Evolutionary conservation across 2,113 vertebrate species (phyloP).

Genomic region (Stigmatopora argus): DNA sequence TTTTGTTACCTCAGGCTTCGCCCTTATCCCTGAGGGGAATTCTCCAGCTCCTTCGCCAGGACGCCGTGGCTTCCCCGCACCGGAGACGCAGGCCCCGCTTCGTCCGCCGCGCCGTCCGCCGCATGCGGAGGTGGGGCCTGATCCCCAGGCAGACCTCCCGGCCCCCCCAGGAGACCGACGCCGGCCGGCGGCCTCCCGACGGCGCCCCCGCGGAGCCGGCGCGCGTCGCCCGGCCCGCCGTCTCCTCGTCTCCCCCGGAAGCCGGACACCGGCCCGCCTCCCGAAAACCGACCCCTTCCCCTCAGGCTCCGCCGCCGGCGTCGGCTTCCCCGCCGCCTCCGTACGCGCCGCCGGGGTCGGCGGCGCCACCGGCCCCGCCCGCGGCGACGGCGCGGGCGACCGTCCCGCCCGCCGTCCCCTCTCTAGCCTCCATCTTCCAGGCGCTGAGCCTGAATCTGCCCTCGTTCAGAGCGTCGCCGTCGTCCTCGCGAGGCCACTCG

Average conservation of each 20-base stretch:
- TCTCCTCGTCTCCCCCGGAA: slow-evolving; percentile 63
- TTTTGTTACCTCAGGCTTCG: slow-evolving; percentile 63
- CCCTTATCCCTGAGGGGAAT: slow-evolving; percentile 82
- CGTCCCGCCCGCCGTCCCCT: slow-evolving; percentile 61
- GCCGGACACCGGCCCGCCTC: slow-evolving; percentile 68
- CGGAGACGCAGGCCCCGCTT: slow-evolving; percentile 75
- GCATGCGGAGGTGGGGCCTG: slow-evolving; percentile 80
- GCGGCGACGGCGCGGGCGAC: slow-evolving; percentile 39
- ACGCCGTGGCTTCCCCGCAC: slow-evolving; percentile 65
- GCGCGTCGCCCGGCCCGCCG: slow-evolving; percentile 34
- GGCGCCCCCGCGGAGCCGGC: slow-evolving; percentile 45
- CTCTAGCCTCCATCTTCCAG: slow-evolving; percentile 62
- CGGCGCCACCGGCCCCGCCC: slow-evolving; percentile 24
- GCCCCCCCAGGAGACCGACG: slow-evolving; percentile 48
- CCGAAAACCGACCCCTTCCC: slow-evolving; percentile 64
- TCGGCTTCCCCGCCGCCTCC: slow-evolving; percentile 37
- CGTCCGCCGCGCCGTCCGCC: slow-evolving; percentile 74
- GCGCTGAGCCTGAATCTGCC: slow-evolving; percentile 62
- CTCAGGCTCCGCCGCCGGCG: slow-evolving; percentile 8
- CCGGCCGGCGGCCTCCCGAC: slow-evolving; percentile 52
- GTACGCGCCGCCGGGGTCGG: slow-evolving; percentile 33
- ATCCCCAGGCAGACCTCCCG: slow-evolving; percentile 70
- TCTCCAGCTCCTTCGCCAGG: slow-evolving; percentile 81
- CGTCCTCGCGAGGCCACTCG: slow-evolving; percentile 60
- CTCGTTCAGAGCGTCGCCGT: slow-evolving; percentile 53